phyloP scores from a whole-genome alignment of 2,888 invertebrate genomes.

The Andrena hattorfiana region DNA sequence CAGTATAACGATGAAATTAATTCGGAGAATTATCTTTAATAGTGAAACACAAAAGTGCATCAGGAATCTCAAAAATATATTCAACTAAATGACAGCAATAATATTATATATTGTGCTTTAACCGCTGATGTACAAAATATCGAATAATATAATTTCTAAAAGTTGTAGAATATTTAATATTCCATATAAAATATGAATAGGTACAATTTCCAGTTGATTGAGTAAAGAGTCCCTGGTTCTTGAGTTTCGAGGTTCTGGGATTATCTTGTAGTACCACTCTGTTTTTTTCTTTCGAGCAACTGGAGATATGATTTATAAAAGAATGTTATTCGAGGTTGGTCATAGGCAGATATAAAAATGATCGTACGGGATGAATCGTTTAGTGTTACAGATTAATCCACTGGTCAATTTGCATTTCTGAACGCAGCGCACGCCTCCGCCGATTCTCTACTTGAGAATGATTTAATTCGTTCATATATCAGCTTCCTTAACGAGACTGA shows the following conservation, averaged over 20 bases:
- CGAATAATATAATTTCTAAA: too few species aligned
- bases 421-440: conserved; percentile 44
- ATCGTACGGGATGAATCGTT: conserved; percentile 54
- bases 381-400: conserved; percentile 56
- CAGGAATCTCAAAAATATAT: too few species aligned
- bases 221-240: background rate
- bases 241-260: background rate
- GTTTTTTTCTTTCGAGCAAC: background rate
- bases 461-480: conserved; percentile 61
- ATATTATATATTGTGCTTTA: too few species aligned
- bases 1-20: too few species aligned
- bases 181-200: too few species aligned
- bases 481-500: conserved; percentile 48
- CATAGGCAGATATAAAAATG: conserved; percentile 32
- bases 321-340: conserved; percentile 4
- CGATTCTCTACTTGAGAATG: conserved; percentile 54
- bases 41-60: too few species aligned
- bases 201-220: too few species aligned
- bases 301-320: background rate
- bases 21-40: too few species aligned
- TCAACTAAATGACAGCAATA: too few species aligned
- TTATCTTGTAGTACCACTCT: background rate
- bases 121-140: too few species aligned
- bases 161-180: too few species aligned
- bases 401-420: conserved; percentile 54